phyloP scores from a whole-genome alignment of 2,888 invertebrate species.

The Trichogramma evanescens region DNA sequence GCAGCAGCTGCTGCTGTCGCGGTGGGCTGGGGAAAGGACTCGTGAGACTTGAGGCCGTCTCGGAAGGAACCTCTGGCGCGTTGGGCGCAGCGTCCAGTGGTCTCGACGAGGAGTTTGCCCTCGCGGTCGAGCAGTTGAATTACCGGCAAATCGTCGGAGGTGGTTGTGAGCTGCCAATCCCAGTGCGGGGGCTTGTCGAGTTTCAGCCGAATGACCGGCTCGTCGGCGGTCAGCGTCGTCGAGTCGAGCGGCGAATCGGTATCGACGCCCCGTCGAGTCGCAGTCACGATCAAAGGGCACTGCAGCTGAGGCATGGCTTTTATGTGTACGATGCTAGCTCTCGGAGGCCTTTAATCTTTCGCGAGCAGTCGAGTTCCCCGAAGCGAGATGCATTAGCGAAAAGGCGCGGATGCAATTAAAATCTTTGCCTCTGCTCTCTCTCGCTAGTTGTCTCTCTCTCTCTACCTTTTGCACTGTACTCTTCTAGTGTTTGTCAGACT shows the following conservation, averaged over 20 bases:
- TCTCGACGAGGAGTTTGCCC: constrained; percentile 38
- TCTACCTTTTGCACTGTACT: background rate
- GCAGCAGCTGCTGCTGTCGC: background rate
- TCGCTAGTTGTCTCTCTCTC: too few relatives aligned
- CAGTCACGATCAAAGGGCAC: constrained; percentile 26
- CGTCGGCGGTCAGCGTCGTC: constrained; percentile 15
- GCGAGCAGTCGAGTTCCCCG: background rate
- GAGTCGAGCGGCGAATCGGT: constrained; percentile 11
- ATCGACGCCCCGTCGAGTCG: constrained; percentile 13
- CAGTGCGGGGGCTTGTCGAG: constrained; percentile 39
- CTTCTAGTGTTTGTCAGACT: background rate
- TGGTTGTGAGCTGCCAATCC: constrained; percentile 41
- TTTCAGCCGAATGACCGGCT: constrained; percentile 36
- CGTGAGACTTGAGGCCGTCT: constrained; percentile 31
- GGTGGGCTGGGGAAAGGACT: constrained; percentile 28
- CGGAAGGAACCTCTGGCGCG: constrained; percentile 38
- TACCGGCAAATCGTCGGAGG: constrained; percentile 36
- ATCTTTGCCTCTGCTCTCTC: background rate
- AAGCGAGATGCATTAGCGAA: background rate
- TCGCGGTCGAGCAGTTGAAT: constrained; percentile 39
- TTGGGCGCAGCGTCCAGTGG: constrained; percentile 38
- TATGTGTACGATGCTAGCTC: constrained; percentile 24
- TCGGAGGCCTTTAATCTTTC: constrained; percentile 9
- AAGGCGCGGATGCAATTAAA: constrained; percentile 3
- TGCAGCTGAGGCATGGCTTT: constrained; percentile 27